Conservation (phyloP, 1,140 invertebrate species). For the Proales similis region DNA sequence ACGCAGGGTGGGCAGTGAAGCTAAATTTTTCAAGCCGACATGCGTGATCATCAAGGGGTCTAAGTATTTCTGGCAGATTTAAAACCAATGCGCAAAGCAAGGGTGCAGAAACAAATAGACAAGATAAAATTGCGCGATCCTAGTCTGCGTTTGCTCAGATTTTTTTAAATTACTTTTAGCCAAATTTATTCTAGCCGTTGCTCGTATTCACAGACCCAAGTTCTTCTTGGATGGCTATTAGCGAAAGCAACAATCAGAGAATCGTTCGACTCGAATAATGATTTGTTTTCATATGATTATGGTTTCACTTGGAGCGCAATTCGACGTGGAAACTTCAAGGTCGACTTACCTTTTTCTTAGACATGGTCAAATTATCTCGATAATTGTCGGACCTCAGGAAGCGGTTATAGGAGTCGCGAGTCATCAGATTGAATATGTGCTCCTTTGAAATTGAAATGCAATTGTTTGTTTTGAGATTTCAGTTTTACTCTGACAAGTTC, state of each 20-base stretch:
- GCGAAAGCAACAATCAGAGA: background rate
- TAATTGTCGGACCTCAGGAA: slow-evolving; percentile 98
- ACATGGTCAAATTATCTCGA: slow-evolving; percentile 19
- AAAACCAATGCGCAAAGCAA: no score
- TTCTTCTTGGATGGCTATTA: slow-evolving; percentile 34
- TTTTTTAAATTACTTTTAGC: background rate
- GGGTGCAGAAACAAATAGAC: no score
- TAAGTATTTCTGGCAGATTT: no score
- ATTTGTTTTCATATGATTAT: slow-evolving; percentile 3
- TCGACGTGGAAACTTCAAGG: background rate
- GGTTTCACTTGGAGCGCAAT: background rate
- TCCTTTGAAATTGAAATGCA: slow-evolving; percentile 61
- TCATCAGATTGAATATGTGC: slow-evolving; percentile 98
- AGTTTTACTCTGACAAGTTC: background rate
- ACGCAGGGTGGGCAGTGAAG: no score
- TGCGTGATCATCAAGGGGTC: no score
- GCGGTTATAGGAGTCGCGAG: slow-evolving; percentile 92
- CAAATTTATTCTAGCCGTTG: background rate
- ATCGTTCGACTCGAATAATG: slow-evolving; percentile 5
- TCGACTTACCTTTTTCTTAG: slow-evolving; percentile 22
- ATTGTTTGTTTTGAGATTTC: background rate
- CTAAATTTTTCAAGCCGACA: no score
- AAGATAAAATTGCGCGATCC: no score
- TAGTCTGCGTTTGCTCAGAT: slow-evolving; percentile 13
- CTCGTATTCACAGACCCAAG: slow-evolving; percentile 9